Evolutionary conservation across 2,888 invertebrate species (phyloP).

Genomic region (Patella caerulea): DNA sequence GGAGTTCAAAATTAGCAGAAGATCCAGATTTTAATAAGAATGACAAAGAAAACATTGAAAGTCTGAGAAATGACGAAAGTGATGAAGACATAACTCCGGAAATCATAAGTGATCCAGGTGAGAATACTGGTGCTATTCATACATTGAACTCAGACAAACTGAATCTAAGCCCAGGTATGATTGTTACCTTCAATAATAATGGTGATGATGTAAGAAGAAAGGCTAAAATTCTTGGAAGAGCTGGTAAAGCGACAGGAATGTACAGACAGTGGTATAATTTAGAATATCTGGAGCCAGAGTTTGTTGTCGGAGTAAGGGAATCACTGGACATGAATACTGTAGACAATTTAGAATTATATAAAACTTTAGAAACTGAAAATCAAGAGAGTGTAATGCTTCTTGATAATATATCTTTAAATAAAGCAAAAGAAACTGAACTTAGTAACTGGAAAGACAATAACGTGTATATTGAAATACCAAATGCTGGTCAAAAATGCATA

Average conservation of each 20-base stretch:
- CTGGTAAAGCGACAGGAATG: constrained; percentile 20
- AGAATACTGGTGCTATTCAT: not conserved
- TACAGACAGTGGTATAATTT: constrained; percentile 22
- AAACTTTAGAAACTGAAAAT: not conserved
- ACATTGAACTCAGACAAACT: not conserved
- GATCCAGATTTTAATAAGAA: no score
- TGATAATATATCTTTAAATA: constrained; percentile 10
- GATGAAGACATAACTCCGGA: not conserved
- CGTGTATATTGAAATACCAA: constrained; percentile 16
- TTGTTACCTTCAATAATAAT: constrained; percentile 14
- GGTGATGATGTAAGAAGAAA: not conserved
- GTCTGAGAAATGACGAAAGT: no score
- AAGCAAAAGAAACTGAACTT: constrained; percentile 20
- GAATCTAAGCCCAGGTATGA: constrained; percentile 10
- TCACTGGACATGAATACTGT: constrained; percentile 16
- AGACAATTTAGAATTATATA: constrained; percentile 1
- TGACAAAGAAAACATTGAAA: no score
- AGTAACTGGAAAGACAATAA: constrained; percentile 19
- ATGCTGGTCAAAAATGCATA: constrained; percentile 19
- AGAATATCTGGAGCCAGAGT: constrained; percentile 11
- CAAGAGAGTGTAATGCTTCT: constrained; percentile 11
- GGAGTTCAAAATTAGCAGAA: no score
- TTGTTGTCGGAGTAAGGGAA: not conserved
- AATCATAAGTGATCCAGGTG: not conserved
- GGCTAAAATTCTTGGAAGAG: constrained; percentile 16